Evolutionary conservation across 2,888 invertebrate species (phyloP), one percentile per base, ranked within the genome.

Genomic region (Chymomyza caudatula): DNA sequence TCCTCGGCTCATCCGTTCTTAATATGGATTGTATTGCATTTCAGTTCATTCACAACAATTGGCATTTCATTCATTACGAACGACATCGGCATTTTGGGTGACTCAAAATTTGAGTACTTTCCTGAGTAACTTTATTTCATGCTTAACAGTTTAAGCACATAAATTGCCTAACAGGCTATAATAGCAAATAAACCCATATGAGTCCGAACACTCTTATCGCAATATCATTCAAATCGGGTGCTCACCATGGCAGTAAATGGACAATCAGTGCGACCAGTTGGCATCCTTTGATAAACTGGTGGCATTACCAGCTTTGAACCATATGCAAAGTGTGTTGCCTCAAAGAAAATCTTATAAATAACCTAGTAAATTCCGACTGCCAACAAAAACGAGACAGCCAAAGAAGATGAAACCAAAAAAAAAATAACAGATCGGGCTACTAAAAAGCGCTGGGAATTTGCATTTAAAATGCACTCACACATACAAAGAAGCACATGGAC

Each of bases 281-380:
- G 15, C 17, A 20, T 20, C 20, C 51, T 47, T 47, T 15, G 44
- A 37, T 47, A 3, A 25, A 17, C 54, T 25, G 47, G n/a, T 51
- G 54, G 29, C 22, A 57, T 52, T 65, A 63, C 57, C 25, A 60
- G 67, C 71, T 67, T 53, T 75, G 75, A 77, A 65, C 80, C 80
- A 78, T 79, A 80, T 79, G 83, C 37, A 59, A 76, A 74, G 67
- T 71, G 77, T 51, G 57, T 47, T 56, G 80, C 71, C 72, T 77
- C 85, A 77, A 77, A 75, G 77, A 64, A 70, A 73, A 83, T 75
- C 80, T 85, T 85, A 83, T 85, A 83, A 83, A 85, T 85, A 81
- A 80, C 69, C 75, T 71, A 61, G 64, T 57, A 68, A 80, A 71
- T 65, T 11, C 29, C 29, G 11, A 37, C 63, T 71, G 63, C 66